These are phyloP conservation scores for Antechinus stuartii DNA, from an alignment of 2,113 vertebrate species.

Conservation along the genomic window DNA sequence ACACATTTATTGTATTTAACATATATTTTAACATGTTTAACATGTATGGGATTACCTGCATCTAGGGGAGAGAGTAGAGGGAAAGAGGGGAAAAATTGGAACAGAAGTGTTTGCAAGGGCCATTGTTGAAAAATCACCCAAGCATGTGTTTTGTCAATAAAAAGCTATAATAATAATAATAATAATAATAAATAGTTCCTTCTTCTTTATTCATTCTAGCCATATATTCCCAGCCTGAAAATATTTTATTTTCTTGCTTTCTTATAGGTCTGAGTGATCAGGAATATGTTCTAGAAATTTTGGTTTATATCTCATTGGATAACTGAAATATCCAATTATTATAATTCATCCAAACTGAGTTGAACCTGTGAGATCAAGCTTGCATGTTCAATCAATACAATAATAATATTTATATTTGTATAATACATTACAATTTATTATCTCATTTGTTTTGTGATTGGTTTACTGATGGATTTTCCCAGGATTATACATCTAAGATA, in stretches of 20 bases:
- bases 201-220: not conserved
- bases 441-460: not conserved
- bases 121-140: no score
- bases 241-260: not conserved
- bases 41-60: no score
- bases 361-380: not conserved
- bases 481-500: not conserved
- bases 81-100: no score
- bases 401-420: not conserved
- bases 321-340: not conserved
- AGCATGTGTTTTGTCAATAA: no score
- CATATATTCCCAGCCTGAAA: not conserved
- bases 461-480: not conserved
- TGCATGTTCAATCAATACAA: not conserved
- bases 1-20: no score
- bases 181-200: not conserved
- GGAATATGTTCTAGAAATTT: not conserved
- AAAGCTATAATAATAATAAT: no score
- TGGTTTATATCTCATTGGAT: not conserved
- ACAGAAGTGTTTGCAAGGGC: no score
- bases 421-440: not conserved
- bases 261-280: not conserved
- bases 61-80: no score
- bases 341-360: not conserved
- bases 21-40: no score